Conservation (phyloP, 2,797 vertebrate species). For the Adrianichthys oophorus region DNA sequence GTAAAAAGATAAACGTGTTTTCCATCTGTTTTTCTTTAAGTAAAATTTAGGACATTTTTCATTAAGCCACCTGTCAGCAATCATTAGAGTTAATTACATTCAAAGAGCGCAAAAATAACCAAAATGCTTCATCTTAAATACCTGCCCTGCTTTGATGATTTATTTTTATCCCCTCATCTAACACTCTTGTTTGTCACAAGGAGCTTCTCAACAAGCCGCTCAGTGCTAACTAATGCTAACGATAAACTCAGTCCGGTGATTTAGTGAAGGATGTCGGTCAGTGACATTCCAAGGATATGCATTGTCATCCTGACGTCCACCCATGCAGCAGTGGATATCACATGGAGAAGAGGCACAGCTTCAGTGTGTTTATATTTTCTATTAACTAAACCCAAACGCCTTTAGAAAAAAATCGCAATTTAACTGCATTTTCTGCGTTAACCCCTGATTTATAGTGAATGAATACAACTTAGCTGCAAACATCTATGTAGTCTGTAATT, state of each 20-base stretch:
- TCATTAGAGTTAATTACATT: constrained; percentile 9
- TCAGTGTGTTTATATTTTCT: constrained; percentile 9
- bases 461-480: neutral
- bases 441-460: neutral
- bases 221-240: constrained; percentile 5
- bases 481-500: constrained; percentile 13
- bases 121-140: constrained; percentile 11
- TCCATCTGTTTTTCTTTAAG: no score
- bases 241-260: constrained; percentile 8
- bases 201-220: constrained; percentile 2
- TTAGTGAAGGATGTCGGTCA: constrained; percentile 13
- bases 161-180: constrained; percentile 18
- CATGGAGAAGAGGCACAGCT: constrained; percentile 4
- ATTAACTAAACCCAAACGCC: constrained; percentile 6
- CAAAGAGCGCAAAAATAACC: constrained; percentile 27
- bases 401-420: neutral
- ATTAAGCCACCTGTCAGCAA: neutral
- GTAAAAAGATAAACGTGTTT: no score
- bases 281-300: constrained; percentile 34
- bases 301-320: constrained; percentile 30
- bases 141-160: constrained; percentile 9
- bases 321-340: constrained; percentile 16
- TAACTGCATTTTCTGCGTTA: neutral
- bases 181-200: constrained; percentile 7
- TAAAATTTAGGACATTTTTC: no score